Evolutionary conservation across 2,888 invertebrate species (phyloP).

Genomic region (Drosophila fungiperda): DNA sequence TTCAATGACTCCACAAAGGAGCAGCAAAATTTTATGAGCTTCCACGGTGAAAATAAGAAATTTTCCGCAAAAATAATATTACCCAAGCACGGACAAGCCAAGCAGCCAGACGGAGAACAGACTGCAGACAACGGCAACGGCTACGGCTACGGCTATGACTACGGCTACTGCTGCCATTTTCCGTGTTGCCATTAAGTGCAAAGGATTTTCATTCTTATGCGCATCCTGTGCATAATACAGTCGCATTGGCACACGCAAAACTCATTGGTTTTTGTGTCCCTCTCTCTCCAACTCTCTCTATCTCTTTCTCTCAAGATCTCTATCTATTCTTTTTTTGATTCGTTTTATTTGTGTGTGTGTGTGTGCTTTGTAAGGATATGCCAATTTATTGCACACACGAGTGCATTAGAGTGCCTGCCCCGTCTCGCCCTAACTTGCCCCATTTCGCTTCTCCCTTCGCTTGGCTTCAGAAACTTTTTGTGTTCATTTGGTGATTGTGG

Average conservation of each 20-base stretch:
- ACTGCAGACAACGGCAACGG: slow-evolving; percentile 10
- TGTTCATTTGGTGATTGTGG: slow-evolving; percentile 82
- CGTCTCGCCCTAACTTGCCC: slow-evolving; percentile 17
- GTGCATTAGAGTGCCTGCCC: slow-evolving; percentile 75
- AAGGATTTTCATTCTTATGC: slow-evolving; percentile 82
- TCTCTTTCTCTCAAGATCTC: slow-evolving; percentile 5
- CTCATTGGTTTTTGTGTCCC: slow-evolving; percentile 55
- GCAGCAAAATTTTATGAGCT: slow-evolving; percentile 76
- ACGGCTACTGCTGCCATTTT: slow-evolving; percentile 17
- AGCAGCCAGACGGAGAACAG: slow-evolving; percentile 20
- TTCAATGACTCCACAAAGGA: slow-evolving; percentile 72
- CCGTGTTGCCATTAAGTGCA: slow-evolving; percentile 81
- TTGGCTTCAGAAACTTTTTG: slow-evolving; percentile 68
- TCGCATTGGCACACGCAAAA: slow-evolving; percentile 77
- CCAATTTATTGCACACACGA: slow-evolving; percentile 82
- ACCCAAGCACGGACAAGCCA: slow-evolving; percentile 26
- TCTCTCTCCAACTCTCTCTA: neutral
- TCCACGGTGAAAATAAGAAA: slow-evolving; percentile 72
- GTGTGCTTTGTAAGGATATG: slow-evolving; percentile 71
- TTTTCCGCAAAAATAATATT: slow-evolving; percentile 75
- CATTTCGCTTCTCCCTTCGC: slow-evolving; percentile 1
- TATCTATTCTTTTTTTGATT: neutral
- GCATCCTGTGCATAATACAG: slow-evolving; percentile 81
- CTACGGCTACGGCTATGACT: neutral
- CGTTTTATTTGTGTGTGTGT: slow-evolving; percentile 19